These are phyloP conservation scores for Alectoris magna DNA, from an alignment of 2,797 vertebrate genomes.

Conservation along the genomic window DNA sequence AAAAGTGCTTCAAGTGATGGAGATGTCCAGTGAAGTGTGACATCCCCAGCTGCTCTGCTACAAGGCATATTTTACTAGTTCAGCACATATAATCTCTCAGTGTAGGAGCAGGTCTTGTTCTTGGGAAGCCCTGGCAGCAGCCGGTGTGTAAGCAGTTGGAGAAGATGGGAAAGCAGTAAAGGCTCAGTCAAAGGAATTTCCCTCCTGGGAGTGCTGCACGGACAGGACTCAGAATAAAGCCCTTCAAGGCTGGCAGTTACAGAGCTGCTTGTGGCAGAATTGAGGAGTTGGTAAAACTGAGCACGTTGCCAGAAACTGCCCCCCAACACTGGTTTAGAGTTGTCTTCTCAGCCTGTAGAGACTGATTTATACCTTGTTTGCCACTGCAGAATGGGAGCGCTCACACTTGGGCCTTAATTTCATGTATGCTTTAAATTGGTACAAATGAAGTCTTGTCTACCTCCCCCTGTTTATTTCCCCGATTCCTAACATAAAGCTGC, in stretches of 20 bases:
- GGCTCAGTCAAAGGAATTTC: not conserved
- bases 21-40: not conserved
- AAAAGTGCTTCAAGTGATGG: conserved; percentile 18
- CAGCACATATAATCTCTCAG: not conserved
- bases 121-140: not conserved
- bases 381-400: not conserved
- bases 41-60: not conserved
- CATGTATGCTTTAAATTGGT: not conserved
- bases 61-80: conserved; percentile 1
- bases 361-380: not conserved
- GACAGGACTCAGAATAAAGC: not conserved
- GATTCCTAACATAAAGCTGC: not conserved
- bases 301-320: not conserved
- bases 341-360: not conserved
- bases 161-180: not conserved
- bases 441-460: not conserved
- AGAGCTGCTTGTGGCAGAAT: not conserved
- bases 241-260: not conserved
- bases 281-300: not conserved
- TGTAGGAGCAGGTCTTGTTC: not conserved
- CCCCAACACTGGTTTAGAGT: not conserved
- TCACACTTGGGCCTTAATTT: not conserved
- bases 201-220: not conserved
- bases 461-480: not conserved
- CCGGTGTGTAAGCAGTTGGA: not conserved